These are phyloP conservation scores for Cephalopholis sonnerati DNA, from an alignment of 2,113 vertebrate species.

Conservation along the genomic window DNA sequence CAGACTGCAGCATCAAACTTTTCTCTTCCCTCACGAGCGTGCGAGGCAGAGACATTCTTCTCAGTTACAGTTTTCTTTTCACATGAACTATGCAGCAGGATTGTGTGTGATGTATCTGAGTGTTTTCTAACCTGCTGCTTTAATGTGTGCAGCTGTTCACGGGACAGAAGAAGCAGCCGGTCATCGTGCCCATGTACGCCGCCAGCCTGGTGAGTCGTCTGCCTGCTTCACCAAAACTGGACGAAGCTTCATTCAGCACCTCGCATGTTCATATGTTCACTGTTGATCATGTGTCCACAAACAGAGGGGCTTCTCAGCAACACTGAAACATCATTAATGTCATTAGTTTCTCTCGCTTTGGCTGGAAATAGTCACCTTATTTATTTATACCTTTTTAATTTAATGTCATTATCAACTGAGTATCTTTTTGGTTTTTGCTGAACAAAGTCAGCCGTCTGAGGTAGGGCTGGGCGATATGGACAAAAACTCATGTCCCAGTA, in stretches of 20 bases:
- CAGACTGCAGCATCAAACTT: too few species aligned
- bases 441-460: too few species aligned
- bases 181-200: conserved; percentile 99
- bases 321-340: neutral
- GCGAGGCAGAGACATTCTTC: neutral
- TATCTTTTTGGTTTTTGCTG: neutral
- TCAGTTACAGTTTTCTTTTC: neutral
- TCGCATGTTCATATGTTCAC: neutral
- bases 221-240: neutral
- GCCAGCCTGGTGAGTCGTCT: conserved; percentile 93
- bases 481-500: too few species aligned
- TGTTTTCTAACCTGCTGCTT: neutral
- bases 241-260: too few species aligned
- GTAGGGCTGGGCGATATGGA: too few species aligned
- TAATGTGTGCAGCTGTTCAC: conserved; percentile 90
- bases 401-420: neutral
- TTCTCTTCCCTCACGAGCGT: neutral
- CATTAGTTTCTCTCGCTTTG: neutral
- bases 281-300: neutral
- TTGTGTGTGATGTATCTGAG: neutral
- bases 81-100: neutral
- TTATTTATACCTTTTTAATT: too few species aligned
- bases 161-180: conserved; percentile 98
- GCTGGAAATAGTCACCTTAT: neutral
- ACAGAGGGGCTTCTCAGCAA: neutral